Evolutionary conservation across 2,113 vertebrate genomes (phyloP), one percentile per base, ranked within the genome.

Genomic region (Emydura subglobosa): DNA sequence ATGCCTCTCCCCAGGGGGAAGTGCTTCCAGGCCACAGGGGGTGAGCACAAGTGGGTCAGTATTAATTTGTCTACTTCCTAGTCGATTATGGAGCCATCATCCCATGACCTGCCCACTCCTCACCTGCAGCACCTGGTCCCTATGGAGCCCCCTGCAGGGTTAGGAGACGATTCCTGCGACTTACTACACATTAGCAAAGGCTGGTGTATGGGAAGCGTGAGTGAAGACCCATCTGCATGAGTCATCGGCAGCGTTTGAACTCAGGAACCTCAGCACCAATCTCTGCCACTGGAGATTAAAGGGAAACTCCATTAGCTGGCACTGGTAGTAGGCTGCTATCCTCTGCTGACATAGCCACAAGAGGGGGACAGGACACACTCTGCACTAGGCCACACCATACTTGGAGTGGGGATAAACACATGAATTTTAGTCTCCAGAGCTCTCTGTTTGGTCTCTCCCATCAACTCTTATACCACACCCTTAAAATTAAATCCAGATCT

Each of bases 391-490:
- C 14, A 54, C 61, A 61, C 53, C 44, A 27, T 1, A 24, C 1
- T 22, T 1, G 1, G 4, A 83, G 25, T 11, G 11, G 50, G 22
- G 51, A 31, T 22, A 44, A 11, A 13, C 4, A 24, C 1, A 0
- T 10, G 42, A 6, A 74, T 24, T 1, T 1, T 25, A 83, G 81
- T 42, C n/a, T 22, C 68, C 10, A 74, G 34, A 42, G 10, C 5
- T 42, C n/a, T 72, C n/a, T 72, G n/a, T 27, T 47, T 14, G 14
- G 42, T n/a, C 68, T 19, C 79, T 87, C 93, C 76, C 91, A 59
- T 25, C 34, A 0, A 1, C 5, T 0, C 27, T 82, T 84, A 91
- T 39, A 85, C 22, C 13, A 1, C 10, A 55, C 34, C 2, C 51
- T 49, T 50, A 14, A 51, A 86, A 90, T 27, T 2, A 79, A 82